Percentiles rank a stretch among this genome's conserved stretches.
phyloP scores from a whole-genome alignment of 2,113 vertebrate species.

The Oxyura jamaicensis region DNA sequence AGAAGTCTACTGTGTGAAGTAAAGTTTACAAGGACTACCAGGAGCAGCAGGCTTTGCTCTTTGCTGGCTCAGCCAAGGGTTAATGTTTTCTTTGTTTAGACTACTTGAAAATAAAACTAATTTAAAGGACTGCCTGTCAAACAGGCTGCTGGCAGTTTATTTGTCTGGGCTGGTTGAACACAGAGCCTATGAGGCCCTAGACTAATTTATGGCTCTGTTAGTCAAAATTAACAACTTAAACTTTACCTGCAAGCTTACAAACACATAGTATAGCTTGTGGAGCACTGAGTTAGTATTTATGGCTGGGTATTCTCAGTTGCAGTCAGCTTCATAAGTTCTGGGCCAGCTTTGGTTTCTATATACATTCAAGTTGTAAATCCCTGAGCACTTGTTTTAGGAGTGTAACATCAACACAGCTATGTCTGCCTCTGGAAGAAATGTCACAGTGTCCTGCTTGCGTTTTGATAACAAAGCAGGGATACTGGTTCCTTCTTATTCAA shows the following conservation, averaged over 20 bases:
- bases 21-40: neutral
- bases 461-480: neutral
- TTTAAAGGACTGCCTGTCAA: neutral
- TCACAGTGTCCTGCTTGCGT: neutral
- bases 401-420: neutral
- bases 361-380: neutral
- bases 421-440: neutral
- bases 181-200: neutral
- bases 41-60: neutral
- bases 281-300: neutral
- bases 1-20: neutral
- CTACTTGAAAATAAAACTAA: neutral
- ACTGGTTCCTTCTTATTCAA: neutral
- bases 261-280: neutral
- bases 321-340: neutral
- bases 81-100: neutral
- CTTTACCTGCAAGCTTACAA: neutral
- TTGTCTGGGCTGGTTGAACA: neutral
- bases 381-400: neutral
- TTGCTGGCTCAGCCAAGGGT: neutral
- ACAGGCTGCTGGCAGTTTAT: neutral
- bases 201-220: conserved; percentile 5
- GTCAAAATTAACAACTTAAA: conserved; percentile 43
- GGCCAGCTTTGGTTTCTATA: neutral
- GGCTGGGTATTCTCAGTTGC: neutral